Base-by-base conservation (phyloP, 2,797 vertebrate genomes). In the Crenuchus spilurus region DNA sequence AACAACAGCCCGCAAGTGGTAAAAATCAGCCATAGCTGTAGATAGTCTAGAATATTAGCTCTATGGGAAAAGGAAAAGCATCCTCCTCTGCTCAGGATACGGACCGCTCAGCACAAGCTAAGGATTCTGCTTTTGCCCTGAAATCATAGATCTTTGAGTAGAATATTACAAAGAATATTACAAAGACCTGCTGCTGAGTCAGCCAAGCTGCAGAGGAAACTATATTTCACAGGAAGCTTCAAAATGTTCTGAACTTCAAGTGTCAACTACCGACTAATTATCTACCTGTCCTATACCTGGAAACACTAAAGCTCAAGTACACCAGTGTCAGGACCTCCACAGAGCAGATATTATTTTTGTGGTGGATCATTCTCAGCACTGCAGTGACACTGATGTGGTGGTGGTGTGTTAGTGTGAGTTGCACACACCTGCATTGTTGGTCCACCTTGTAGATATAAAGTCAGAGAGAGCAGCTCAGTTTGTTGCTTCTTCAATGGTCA, bases 1-100 rank as follows among this genome's bases (percentile, higher is more conserved):
- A 65, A 67, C 63, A 20, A 22, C 37, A 46, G 33, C 31, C 57
- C 20, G 18, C 57, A 24, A 55, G 61, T 46, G 71, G 4, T 33
- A 26, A 41, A 63, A 33, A 11, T 26, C 39, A 55, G 14, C 26
- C 11, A 22, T 30, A 20, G 62, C 22, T 39, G 22, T 51, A 26
- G 13, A 14, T 9, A 24, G 30, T 24, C 13, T 41, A 31, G 30
- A 31, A 54, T 44, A 31, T 64, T 55, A 39, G 39, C 48, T 42
- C 26, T 20, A 60, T 37, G 44, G 61, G 49, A 55, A 11, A 64
- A 49, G 4, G 37, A 65, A 44, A 26, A 35, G 31, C 30, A 33
- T 24, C 24, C 28, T n/a, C 9, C 18, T n/a, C n/a, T n/a, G 8
- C 16, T n/a, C 54, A 33, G 20, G 8, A 60, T 11, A 22, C 22